phyloP scores from a whole-genome alignment of 2,888 invertebrate species.

The Steinernema carpocapsae region DNA sequence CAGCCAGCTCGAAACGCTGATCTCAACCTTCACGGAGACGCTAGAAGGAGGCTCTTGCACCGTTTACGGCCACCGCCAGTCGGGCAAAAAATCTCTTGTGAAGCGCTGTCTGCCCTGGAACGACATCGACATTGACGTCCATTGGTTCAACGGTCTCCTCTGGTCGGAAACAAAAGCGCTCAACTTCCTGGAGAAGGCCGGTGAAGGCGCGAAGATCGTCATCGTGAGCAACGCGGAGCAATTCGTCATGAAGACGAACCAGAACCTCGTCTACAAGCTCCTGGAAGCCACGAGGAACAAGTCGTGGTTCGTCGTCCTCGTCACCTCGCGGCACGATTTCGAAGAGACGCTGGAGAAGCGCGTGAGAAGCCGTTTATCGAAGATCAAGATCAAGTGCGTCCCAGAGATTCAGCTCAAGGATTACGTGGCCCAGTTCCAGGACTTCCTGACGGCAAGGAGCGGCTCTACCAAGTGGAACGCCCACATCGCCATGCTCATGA shows the following conservation, averaged over 20 bases:
- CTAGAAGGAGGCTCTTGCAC: conserved; percentile 20
- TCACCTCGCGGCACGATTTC: conserved; percentile 28
- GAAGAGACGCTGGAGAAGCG: conserved; percentile 33
- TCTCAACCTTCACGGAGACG: neutral
- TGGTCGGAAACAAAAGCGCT: conserved; percentile 23
- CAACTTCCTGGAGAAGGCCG: conserved; percentile 16
- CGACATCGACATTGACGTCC: neutral
- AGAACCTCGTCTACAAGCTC: conserved; percentile 27
- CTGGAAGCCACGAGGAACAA: conserved; percentile 10
- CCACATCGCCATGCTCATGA: neutral
- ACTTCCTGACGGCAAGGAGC: neutral
- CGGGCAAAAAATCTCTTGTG: conserved; percentile 2
- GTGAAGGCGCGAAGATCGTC: neutral
- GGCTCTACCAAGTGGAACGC: neutral
- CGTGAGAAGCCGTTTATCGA: conserved; percentile 18
- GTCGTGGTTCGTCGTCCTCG: conserved; percentile 14
- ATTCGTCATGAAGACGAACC: conserved; percentile 16
- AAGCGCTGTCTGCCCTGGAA: neutral
- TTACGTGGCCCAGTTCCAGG: neutral
- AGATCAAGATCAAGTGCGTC: conserved; percentile 11
- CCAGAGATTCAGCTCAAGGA: conserved; percentile 3
- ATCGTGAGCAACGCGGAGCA: conserved; percentile 26
- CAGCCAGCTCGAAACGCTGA: neutral
- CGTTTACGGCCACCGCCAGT: neutral
- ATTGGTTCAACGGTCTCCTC: conserved; percentile 13